Conservation (phyloP, 1,140 invertebrate genomes). For the Meloidogyne hapla region DNA sequence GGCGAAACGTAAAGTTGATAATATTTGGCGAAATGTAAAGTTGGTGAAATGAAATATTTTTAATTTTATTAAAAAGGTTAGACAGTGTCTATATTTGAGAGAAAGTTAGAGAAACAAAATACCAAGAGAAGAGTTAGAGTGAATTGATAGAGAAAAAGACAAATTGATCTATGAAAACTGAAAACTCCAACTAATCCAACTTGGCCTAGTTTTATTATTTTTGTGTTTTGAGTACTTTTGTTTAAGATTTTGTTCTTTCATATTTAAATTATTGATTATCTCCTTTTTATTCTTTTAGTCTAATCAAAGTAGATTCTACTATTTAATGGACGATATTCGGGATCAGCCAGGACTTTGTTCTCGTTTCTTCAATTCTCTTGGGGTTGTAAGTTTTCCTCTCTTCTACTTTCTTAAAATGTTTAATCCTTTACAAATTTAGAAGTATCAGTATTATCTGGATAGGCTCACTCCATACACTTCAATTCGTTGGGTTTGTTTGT, state of each 20-base stretch:
- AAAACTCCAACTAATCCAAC: no score
- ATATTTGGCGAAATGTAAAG: neutral
- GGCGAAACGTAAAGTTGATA: no score
- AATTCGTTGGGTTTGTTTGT: slow-evolving; percentile 55
- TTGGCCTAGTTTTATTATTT: no score
- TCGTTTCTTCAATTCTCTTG: slow-evolving; percentile 26
- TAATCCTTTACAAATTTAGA: slow-evolving; percentile 45
- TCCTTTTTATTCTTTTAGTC: neutral
- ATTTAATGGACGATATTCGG: slow-evolving; percentile 17
- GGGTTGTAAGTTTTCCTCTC: slow-evolving; percentile 37
- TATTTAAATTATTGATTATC: no score
- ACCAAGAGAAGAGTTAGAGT: neutral
- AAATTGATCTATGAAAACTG: no score
- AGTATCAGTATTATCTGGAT: slow-evolving; percentile 63
- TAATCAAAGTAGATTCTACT: neutral
- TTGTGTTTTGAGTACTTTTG: no score
- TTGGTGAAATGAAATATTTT: neutral
- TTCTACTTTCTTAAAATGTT: no score
- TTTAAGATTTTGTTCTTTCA: neutral
- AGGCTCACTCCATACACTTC: slow-evolving; percentile 59
- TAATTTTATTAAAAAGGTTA: neutral
- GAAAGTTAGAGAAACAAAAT: neutral
- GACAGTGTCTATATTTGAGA: neutral
- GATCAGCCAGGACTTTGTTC: slow-evolving; percentile 38
- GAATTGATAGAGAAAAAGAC: no score